Base-by-base conservation (phyloP, 2,888 invertebrate species). In the Platycheirus albimanus region DNA sequence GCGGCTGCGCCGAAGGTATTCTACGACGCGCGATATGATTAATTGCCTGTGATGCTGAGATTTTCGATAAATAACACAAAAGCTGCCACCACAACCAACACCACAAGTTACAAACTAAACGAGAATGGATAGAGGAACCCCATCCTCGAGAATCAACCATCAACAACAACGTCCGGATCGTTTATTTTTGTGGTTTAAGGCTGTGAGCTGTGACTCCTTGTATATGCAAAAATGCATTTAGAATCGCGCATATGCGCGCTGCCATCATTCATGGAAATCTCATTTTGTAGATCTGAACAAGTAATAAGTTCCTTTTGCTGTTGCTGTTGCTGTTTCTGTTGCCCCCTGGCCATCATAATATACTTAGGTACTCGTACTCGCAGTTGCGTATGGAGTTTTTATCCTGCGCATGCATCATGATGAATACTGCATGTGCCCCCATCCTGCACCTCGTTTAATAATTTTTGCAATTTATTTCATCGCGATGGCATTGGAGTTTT, bases 41-140 rank as follows among this genome's bases (percentile, higher is more conserved):
- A 83, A 83, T 83, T 83, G 83, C 78, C 74, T 72, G 83, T 38
- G 78, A 83, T 72, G 78, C 67, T 74, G 69, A 83, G 83, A 83
- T 83, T 78, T 77, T 63, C 78, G 78, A 83, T 83, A 83, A 83
- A 83, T 83, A 83, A 83, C 69, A 78, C 78, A 78, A 83, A 83
- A 83, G 83, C 78, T 83, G 72, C 83, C 83, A 83, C 72, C 83
- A 78, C 54, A 47, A 13, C 61, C 58, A 54, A 63, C 54, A 49
- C 43, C 15, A 43, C n/a, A 7, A 51, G 30, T 28, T 33, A 20
- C 45, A 24, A 45, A n/a, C n/a, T n/a, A n/a, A n/a, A 54, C 36
- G 30, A 47, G 52, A 36, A 47, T 19, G 36, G 24, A 20, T 13
- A n/a, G n/a, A n/a, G 36, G 45, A 38, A 41, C 61, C n/a, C 15